Base-by-base conservation (phyloP, 1,140 invertebrate species). In the Hypothenemus hampei region DNA sequence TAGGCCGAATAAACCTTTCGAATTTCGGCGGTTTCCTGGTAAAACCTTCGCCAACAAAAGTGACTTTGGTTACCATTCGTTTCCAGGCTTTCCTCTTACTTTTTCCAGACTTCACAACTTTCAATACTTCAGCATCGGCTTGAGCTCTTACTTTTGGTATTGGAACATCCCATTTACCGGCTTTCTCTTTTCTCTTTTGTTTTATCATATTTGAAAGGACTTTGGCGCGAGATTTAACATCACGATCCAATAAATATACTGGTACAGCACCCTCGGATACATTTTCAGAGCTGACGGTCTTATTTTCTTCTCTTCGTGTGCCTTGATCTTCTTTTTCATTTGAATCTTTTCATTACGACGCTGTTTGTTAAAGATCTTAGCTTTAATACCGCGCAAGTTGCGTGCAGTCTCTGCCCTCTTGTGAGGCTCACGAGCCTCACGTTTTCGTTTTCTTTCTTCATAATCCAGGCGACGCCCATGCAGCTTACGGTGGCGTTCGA, bases 11-110 rank as follows among this genome's bases (percentile, higher is more conserved):
- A 69, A 99, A 99, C 56, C 97, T 79, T 73, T 99, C 97, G 77
- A 97, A 99, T 69, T 99, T 99, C 0, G 97, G 97, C 44, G 97
- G 97, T 77, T 99, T 99, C 39, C 97, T 78, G 0, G 97, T 99
- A 65, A 99, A 99, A 29, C 87, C 92, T 70, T 99, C 97, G 0
- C 96, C 96, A 18, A 99, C 97, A 77, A 84, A 99, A 50, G 91
- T 94, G 0, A 96, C 93, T 81, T 99, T 99, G 0, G 96, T 99
- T 0, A 99, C 94, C 94, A 99, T 98, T 57, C 97, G 77, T 68
- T 99, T 99, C 97, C 97, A 99, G 0, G 89, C 91, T 77, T 99
- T 99, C 40, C 95, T 77, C 69, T 87, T 93, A 0, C 91, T 80
- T 77, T 99, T 99, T 36, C 97, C 97, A 31, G 88, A 91, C 70